Evolutionary conservation across 2,888 invertebrate species (phyloP).

Genomic region (Drosophila vallismaia): DNA sequence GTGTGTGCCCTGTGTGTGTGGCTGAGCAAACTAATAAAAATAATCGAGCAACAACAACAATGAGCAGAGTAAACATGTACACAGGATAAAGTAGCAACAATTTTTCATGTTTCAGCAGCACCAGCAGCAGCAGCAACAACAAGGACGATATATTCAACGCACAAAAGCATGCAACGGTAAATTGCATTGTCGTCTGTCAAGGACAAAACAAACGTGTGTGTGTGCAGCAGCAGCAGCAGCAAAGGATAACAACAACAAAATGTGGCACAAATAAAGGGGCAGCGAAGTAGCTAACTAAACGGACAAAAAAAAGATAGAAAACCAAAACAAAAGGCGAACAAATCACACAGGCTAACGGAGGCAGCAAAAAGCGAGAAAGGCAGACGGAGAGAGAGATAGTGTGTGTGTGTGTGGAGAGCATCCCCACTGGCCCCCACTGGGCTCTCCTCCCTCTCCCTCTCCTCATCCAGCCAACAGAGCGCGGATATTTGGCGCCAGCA

Average conservation of each 20-base stretch:
- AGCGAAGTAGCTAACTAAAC: constrained; percentile 25
- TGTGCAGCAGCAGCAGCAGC: constrained; percentile 12
- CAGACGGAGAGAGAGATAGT: background rate
- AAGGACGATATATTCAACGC: constrained; percentile 19
- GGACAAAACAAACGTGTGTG: constrained; percentile 71
- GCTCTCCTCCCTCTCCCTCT: constrained; percentile 6
- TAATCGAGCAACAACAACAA: constrained; percentile 12
- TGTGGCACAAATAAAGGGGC: constrained; percentile 49
- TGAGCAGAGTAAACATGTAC: background rate
- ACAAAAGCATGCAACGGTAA: constrained; percentile 69
- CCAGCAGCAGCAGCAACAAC: constrained; percentile 22
- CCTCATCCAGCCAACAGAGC: constrained; percentile 10
- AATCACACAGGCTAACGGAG: constrained; percentile 47
- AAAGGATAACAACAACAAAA: constrained; percentile 43
- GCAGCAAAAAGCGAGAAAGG: constrained; percentile 7
- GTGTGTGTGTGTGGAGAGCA: constrained; percentile 6
- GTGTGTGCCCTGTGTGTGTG: constrained; percentile 12
- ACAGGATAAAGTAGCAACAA: constrained; percentile 16
- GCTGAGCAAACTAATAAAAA: constrained; percentile 17
- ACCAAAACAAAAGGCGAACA: constrained; percentile 47
- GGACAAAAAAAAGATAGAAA: constrained; percentile 31
- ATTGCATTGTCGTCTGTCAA: constrained; percentile 78
- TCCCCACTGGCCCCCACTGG: background rate
- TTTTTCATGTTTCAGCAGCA: constrained; percentile 22
- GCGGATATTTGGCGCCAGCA: constrained; percentile 62